These are phyloP conservation scores for Ameiurus melas DNA, from an alignment of 2,113 vertebrate species.

Conservation along the genomic window DNA sequence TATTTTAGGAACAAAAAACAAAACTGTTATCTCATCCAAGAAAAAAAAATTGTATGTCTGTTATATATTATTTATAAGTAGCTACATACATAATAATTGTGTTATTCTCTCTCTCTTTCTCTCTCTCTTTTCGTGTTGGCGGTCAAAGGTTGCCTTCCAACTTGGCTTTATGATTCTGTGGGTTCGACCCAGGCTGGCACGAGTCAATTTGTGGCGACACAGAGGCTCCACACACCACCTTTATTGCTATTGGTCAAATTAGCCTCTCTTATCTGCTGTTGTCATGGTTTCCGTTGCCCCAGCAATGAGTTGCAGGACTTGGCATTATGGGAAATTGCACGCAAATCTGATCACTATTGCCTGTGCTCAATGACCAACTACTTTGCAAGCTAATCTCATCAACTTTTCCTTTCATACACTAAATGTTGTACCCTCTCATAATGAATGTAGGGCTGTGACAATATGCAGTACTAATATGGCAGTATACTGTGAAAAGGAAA, in stretches of 20 bases:
- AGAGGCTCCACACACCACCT: conserved; percentile 59
- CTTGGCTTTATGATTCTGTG: conserved; percentile 70
- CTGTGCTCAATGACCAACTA: conserved; percentile 4
- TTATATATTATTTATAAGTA: neutral
- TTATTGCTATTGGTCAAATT: conserved; percentile 68
- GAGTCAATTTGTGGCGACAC: conserved; percentile 61
- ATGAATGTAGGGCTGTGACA: neutral
- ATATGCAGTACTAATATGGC: neutral
- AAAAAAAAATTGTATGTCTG: neutral
- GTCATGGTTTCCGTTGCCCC: conserved; percentile 49
- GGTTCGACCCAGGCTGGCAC: conserved; percentile 51
- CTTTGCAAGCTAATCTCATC: conserved; percentile 16
- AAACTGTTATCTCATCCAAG: neutral
- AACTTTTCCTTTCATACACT: neutral
- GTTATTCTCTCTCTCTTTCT: neutral
- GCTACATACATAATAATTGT: neutral
- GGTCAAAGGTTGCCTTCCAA: conserved; percentile 78
- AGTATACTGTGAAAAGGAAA: neutral
- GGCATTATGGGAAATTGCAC: conserved; percentile 14
- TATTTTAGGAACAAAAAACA: neutral
- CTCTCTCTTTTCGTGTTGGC: conserved; percentile 35
- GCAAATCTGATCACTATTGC: conserved; percentile 13
- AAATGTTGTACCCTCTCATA: neutral
- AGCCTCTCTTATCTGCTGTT: conserved; percentile 64
- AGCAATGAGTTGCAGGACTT: conserved; percentile 30